Evolutionary conservation across 2,797 vertebrate genomes (phyloP).

Genomic region (Pangasius krempfi): DNA sequence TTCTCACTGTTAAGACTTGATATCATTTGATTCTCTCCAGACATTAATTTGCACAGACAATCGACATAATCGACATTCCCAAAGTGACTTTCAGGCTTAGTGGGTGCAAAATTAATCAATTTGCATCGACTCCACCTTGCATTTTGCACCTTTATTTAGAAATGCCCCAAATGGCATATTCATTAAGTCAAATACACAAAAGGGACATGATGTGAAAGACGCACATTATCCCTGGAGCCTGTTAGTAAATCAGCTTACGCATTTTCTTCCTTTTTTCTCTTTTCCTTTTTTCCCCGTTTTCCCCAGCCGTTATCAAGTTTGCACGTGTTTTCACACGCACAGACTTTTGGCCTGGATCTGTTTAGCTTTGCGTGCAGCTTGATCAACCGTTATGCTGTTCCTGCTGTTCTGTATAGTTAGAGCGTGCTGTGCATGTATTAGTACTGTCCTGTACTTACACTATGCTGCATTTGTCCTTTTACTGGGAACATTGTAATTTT

Average conservation of each 20-base stretch:
- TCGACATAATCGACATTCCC: conserved; percentile 14
- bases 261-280: too few species aligned
- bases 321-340: background rate
- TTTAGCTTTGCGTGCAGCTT: background rate
- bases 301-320: background rate
- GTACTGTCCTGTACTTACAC: conserved; percentile 1
- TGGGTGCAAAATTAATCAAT: conserved; percentile 14
- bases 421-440: conserved; percentile 17
- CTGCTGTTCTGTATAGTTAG: background rate
- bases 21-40: conserved; percentile 9
- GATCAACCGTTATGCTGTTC: background rate
- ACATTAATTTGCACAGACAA: conserved; percentile 16
- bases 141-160: conserved; percentile 4
- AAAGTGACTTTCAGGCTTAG: conserved; percentile 25
- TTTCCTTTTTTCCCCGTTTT: too few species aligned
- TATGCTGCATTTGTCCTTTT: conserved; percentile 8
- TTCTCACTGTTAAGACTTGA: conserved; percentile 2
- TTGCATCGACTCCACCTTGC: conserved; percentile 15
- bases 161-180: background rate
- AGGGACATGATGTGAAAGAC: background rate
- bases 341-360: background rate
- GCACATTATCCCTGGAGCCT: background rate
- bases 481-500: conserved; percentile 2
- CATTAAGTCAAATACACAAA: conserved; percentile 3
- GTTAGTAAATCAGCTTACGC: background rate